Evolutionary conservation across 2,797 vertebrate genomes (phyloP).

Genomic region (Danio albolineatus): DNA sequence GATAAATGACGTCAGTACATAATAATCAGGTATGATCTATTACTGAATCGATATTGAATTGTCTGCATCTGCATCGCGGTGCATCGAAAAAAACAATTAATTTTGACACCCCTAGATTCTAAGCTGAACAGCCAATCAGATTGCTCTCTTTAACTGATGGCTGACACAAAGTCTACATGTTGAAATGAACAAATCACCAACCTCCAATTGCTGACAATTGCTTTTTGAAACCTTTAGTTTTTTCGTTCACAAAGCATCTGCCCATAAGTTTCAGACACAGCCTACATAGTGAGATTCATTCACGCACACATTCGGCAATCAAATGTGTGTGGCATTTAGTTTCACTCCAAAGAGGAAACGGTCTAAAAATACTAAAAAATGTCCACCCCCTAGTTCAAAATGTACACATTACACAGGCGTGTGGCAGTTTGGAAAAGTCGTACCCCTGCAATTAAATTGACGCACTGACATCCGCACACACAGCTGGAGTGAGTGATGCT

Average conservation of each 20-base stretch:
- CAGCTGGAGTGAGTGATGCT: slow-evolving; percentile 33
- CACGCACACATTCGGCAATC: background rate
- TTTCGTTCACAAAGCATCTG: slow-evolving; percentile 5
- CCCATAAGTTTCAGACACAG: background rate
- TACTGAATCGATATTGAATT: too few species aligned
- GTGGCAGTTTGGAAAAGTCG: slow-evolving; percentile 27
- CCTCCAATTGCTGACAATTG: too few species aligned
- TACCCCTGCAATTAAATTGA: slow-evolving; percentile 10
- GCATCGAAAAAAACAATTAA: too few species aligned
- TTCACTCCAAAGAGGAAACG: slow-evolving; percentile 41
- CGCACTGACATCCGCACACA: slow-evolving; percentile 35
- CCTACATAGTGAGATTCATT: background rate
- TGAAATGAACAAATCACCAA: too few species aligned
- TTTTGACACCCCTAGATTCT: too few species aligned
- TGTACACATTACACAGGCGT: background rate
- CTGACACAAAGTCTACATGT: too few species aligned
- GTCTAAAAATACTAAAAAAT: slow-evolving; percentile 33
- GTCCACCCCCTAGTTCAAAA: slow-evolving; percentile 25
- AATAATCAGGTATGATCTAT: too few species aligned
- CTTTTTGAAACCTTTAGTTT: too few species aligned
- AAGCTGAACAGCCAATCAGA: too few species aligned
- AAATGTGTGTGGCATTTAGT: background rate
- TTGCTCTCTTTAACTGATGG: too few species aligned
- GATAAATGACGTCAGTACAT: too few species aligned
- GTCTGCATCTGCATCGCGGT: too few species aligned